A percentile compares a stretch with the other conserved stretches of the same genome.
Conservation (phyloP, 2,888 invertebrate genomes). For the Eristalis pertinax region DNA sequence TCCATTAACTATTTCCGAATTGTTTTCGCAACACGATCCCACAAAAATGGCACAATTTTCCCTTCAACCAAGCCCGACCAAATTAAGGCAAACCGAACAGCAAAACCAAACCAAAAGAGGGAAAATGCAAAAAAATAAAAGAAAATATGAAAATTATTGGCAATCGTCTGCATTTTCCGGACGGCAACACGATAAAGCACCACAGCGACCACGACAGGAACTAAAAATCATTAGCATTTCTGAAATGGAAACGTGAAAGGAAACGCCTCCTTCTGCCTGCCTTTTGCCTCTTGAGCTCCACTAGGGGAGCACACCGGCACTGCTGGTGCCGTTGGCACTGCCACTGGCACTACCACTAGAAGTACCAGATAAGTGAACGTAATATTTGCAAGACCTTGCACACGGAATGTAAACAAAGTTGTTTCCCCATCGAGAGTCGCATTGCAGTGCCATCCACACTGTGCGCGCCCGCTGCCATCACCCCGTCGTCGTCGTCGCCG, state of each 20-base stretch:
- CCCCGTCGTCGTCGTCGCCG: neutral
- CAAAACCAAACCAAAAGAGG: neutral
- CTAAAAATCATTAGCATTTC: constrained; percentile 38
- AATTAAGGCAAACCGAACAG: neutral
- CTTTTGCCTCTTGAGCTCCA: too few relatives aligned
- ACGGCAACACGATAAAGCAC: constrained; percentile 34
- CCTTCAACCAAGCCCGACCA: neutral
- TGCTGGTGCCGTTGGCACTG: neutral
- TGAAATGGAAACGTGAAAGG: constrained; percentile 49
- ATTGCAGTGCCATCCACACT: neutral
- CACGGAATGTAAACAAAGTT: constrained; percentile 61
- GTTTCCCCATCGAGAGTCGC: constrained; percentile 46
- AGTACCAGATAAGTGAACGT: constrained; percentile 60
- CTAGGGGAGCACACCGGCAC: neutral
- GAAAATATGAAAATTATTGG: constrained; percentile 38
- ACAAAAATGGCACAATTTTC: constrained; percentile 29
- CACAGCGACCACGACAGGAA: constrained; percentile 10
- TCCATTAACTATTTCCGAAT: constrained; percentile 48
- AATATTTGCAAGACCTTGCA: constrained; percentile 67
- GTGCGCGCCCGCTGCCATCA: neutral
- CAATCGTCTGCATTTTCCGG: constrained; percentile 37
- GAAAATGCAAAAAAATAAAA: neutral
- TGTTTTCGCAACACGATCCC: constrained; percentile 50
- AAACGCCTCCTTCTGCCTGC: constrained; percentile 30
- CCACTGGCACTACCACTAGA: constrained; percentile 1